phyloP scores from a whole-genome alignment of 2,113 vertebrate species.

The Malurus elegans region DNA sequence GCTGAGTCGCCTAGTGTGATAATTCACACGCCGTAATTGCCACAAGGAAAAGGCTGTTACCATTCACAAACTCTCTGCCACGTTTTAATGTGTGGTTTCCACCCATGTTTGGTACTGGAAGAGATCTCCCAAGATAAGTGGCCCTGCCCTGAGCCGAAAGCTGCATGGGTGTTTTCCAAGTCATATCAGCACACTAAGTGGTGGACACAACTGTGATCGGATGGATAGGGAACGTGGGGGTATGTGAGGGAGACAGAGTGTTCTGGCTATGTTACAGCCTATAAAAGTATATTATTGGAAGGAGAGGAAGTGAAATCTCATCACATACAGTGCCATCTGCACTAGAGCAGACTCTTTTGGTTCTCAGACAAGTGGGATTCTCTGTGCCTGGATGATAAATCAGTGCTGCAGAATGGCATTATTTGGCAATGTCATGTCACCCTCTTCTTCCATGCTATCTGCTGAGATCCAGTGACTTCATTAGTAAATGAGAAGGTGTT shows the following conservation, averaged over 20 bases:
- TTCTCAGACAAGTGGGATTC: not conserved
- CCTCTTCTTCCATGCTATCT: not conserved
- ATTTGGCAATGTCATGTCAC: not conserved
- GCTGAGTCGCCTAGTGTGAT: not conserved
- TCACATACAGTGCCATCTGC: not conserved
- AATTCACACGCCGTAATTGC: not conserved
- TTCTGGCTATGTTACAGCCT: not conserved
- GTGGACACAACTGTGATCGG: not conserved
- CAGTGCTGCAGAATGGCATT: not conserved
- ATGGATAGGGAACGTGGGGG: not conserved
- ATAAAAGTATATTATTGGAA: not conserved
- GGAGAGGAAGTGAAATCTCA: not conserved
- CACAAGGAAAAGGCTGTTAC: not conserved
- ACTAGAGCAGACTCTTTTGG: not conserved
- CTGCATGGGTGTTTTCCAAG: not conserved
- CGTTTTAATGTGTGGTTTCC: not conserved
- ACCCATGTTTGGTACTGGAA: not conserved
- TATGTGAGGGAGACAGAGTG: not conserved
- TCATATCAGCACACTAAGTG: not conserved
- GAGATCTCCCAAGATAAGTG: rapidly evolving
- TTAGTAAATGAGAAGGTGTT: not conserved
- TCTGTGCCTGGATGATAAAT: not conserved
- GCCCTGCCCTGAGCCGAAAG: not conserved
- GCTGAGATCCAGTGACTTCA: not conserved
- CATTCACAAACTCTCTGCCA: not conserved